Percentiles rank a stretch among this genome's conserved stretches.
Evolutionary conservation across 2,797 vertebrate genomes (phyloP).

Genomic region (Masticophis lateralis): DNA sequence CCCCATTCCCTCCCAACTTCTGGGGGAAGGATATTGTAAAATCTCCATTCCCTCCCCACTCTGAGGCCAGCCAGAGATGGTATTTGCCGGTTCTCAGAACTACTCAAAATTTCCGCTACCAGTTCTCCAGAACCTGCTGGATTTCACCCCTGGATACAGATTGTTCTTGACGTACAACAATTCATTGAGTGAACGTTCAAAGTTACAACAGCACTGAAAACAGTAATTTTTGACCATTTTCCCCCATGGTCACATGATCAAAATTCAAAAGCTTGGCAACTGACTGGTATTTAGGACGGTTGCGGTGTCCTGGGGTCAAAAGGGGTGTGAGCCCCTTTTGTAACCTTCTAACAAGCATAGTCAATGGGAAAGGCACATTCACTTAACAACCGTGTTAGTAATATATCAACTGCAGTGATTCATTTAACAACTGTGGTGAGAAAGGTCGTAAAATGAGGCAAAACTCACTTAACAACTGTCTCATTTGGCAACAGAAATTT

Average conservation of each 20-base stretch:
- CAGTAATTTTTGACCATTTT: no score
- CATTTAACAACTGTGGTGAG: neutral
- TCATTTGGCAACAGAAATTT: neutral
- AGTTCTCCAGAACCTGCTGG: no score
- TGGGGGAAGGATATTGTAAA: no score
- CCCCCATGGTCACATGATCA: neutral
- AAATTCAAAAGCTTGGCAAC: neutral
- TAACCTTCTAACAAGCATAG: neutral
- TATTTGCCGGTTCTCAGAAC: no score
- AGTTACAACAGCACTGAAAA: no score
- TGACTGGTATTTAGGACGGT: neutral
- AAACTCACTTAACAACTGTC: neutral
- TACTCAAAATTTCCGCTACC: no score
- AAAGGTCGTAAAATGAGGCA: neutral
- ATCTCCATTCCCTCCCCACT: no score
- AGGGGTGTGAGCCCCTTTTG: neutral
- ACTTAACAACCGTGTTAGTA: neutral
- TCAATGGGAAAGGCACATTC: neutral
- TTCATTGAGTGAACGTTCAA: no score
- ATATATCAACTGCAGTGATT: neutral
- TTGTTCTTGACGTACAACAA: no score
- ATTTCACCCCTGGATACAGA: no score
- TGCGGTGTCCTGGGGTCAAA: neutral
- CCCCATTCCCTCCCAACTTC: no score
- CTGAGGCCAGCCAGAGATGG: no score